Base-by-base conservation (phyloP, 2,113 vertebrate genomes). In the Orycteropus afer region DNA sequence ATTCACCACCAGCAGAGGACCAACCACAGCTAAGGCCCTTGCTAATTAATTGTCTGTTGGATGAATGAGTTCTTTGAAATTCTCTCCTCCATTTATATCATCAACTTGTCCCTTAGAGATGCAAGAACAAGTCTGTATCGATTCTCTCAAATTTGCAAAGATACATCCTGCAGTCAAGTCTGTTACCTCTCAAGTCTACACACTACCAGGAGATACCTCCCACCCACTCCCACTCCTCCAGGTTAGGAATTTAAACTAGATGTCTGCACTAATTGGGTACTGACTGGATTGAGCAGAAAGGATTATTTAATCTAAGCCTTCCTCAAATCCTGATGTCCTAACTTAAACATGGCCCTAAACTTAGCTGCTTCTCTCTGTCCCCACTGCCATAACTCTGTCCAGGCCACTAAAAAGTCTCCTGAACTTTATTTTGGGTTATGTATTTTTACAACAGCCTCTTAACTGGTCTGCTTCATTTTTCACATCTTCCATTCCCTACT, bases 1-100 rank as follows among this genome's bases (percentile, higher is more conserved):
- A 61, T 18, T 37, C 61, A n/a, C 23, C 23, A 82, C 25, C 51
- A 80, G 49, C 55, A 86, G 47, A 83, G 76, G 47, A 82, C 29
- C 25, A 86, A 53, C 86, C 37, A n/a, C 78, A 86, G 53, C 49
- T 23, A 67, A 91, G 73, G 82, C 18, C 59, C 47, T 77, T 32
- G 51, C 40, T 57, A 47, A 37, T 59, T 57, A 47, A 37, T 59
- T 61, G 40, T 73, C 78, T 42, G 15, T 1, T 73, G 67, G 86
- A 84, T 34, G 86, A 93, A 90, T 57, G 47, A 29, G 57, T 53
- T 63, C 23, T 89, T 86, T 71, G 71, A 71, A 73, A 90, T 55
- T 45, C 22, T 78, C 67, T 76, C 25, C 57, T 14, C 27, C 20
- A 83, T 78, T 63, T 53, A 73, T 47, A 79, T 90, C 7, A 59